A percentile compares a stretch with the other conserved stretches of the same genome.
These are phyloP conservation scores for Drosophila maculinotata DNA, from an alignment of 2,888 invertebrate genomes.

Conservation along the genomic window DNA sequence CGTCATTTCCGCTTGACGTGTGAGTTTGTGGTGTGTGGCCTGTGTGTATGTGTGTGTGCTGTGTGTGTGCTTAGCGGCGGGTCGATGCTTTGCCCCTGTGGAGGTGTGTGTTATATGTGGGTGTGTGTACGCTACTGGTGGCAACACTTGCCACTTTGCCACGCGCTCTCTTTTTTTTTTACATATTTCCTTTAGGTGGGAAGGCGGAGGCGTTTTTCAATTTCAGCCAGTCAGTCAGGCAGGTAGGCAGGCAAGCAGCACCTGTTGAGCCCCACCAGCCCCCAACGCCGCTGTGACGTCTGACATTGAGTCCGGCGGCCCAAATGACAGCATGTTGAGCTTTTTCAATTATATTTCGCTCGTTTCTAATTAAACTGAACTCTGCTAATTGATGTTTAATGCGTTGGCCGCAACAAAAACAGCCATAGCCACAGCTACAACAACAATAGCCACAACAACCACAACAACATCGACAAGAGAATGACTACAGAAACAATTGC, in stretches of 20 bases:
- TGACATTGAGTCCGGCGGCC: constrained; percentile 18
- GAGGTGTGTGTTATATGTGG: constrained; percentile 18
- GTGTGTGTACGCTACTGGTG: constrained; percentile 39
- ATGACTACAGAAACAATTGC: no score
- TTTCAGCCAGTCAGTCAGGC: no score
- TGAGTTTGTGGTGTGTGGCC: background rate
- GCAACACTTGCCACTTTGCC: constrained; percentile 61
- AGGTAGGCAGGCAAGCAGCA: no score
- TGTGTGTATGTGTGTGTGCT: constrained; percentile 5
- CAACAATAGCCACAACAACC: background rate
- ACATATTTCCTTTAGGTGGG: background rate
- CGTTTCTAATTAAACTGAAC: constrained; percentile 58
- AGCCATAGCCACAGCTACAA: background rate
- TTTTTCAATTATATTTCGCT: constrained; percentile 63
- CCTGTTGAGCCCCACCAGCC: constrained; percentile 56
- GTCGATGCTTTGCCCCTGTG: constrained; percentile 39
- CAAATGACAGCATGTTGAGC: constrained; percentile 39
- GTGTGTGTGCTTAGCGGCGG: constrained; percentile 36
- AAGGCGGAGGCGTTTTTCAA: constrained; percentile 59
- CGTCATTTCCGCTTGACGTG: constrained; percentile 72
- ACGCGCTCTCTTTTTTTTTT: constrained; percentile 25
- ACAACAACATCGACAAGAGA: constrained; percentile 2
- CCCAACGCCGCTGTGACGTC: constrained; percentile 1
- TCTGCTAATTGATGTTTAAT: constrained; percentile 45
- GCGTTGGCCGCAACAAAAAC: constrained; percentile 6